Evolutionary conservation across 1,140 invertebrate species (phyloP), one percentile per base, ranked within the genome.

Genomic region (Trichoplusia ni): DNA sequence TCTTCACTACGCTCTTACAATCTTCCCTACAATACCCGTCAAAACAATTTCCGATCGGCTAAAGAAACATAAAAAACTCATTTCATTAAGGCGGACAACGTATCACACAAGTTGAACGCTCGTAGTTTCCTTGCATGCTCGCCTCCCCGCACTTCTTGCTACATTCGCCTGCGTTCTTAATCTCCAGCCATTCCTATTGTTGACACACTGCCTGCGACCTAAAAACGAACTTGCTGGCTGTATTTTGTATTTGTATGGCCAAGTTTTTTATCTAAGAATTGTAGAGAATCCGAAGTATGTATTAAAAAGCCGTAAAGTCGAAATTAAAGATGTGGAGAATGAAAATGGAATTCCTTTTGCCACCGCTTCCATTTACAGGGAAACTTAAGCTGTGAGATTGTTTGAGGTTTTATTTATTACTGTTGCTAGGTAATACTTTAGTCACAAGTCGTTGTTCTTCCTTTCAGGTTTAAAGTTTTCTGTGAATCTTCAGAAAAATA

Each of bases 121-220:
- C 13, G 37, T 58, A 58, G 35, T 16, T 11, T 33, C 9, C 13
- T 14, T 42, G 40, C 40, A 42, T 42, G 25, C 18, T 16, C 18
- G 14, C 25, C 35, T 47, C 35, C 23, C 51, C 25, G 46, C 19
- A 49, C 42, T 59, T 58, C 54, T 58, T 58, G 38, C 37, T 58
- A 42, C 44, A 47, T 46, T 18, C 53, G 58, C 27, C 33, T 44
- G 44, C 46, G 65, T 66, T 69, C 68, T 67, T 72, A 70, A 73
- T 75, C 67, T 73, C 47, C 63, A 66, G 61, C 46, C 73, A 51
- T 59, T 61, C 44, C 62, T 58, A 73, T 73, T 69, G 74, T 71
- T 53, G 51, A 65, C 58, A 70, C 31, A 67, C 40, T 56, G 63
- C 60, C 53, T 74, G 64, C 64, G 72, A 77, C 75, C 75, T 67